phyloP scores from a whole-genome alignment of 1,140 invertebrate species.

The Bathynomus jamesi region DNA sequence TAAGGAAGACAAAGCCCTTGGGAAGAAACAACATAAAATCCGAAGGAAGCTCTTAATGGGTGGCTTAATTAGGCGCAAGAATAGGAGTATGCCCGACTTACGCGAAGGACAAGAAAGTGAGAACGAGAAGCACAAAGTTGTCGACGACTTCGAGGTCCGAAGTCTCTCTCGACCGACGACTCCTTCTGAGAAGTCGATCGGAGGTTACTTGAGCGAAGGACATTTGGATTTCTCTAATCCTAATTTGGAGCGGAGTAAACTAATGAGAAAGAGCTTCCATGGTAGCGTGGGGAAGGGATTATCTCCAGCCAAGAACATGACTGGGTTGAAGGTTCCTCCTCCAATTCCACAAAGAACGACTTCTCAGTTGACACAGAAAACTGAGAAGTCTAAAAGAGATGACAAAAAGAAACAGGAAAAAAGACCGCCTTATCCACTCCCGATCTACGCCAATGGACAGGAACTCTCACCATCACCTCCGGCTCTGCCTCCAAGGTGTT shows the following conservation, averaged over 20 bases:
- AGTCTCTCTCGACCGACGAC: constrained; percentile 34
- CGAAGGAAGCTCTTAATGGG: constrained; percentile 79
- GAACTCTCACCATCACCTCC: constrained; percentile 10
- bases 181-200: constrained; percentile 54
- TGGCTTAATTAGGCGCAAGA: constrained; percentile 75
- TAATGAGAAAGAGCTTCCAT: constrained; percentile 83
- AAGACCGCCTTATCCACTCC: constrained; percentile 30
- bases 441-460: constrained; percentile 8
- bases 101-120: constrained; percentile 56
- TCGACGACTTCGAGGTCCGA: constrained; percentile 34
- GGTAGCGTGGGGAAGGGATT: constrained; percentile 69
- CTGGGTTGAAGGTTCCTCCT: constrained; percentile 63
- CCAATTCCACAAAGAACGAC: constrained; percentile 76
- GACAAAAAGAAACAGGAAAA: constrained; percentile 28
- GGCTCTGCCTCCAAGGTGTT: constrained; percentile 32
- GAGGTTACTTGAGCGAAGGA: constrained; percentile 74
- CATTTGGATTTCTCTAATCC: constrained; percentile 75
- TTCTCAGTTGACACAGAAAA: constrained; percentile 56
- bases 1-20: constrained; percentile 42
- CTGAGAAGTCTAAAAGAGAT: constrained; percentile 13
- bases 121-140: constrained; percentile 43
- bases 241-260: constrained; percentile 71
- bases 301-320: constrained; percentile 51
- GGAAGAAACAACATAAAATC: constrained; percentile 85
- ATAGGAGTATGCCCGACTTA: constrained; percentile 82